A percentile compares a stretch with the other conserved stretches of the same genome.
phyloP scores from a whole-genome alignment of 1,140 invertebrate species.

The Archivesica marissinica region DNA sequence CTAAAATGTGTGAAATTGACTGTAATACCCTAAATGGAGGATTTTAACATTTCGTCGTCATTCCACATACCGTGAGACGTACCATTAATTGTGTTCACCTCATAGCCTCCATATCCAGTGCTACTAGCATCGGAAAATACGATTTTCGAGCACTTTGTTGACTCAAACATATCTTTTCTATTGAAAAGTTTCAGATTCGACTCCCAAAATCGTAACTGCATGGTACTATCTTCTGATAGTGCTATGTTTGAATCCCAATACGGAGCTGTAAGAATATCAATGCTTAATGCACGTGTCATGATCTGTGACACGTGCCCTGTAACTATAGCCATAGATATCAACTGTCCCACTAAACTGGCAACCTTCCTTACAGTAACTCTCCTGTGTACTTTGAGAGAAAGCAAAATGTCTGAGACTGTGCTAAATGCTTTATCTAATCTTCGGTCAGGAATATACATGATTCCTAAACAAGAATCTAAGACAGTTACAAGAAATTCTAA shows the following conservation, averaged over 20 bases:
- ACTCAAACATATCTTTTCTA: not conserved
- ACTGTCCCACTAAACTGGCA: constrained; percentile 58
- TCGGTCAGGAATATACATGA: constrained; percentile 49
- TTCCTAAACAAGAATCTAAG: constrained; percentile 29
- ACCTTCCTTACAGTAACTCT: constrained; percentile 33
- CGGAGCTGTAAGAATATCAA: too few relatives aligned
- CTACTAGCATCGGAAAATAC: constrained; percentile 12
- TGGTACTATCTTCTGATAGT: not conserved
- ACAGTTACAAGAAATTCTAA: constrained; percentile 52
- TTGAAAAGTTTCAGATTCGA: too few relatives aligned
- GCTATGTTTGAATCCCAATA: constrained; percentile 7
- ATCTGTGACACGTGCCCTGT: constrained; percentile 58
- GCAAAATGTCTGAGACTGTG: constrained; percentile 12
- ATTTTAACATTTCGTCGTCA: not conserved
- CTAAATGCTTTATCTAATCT: constrained; percentile 44
- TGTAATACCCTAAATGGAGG: constrained; percentile 35
- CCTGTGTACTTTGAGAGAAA: not conserved
- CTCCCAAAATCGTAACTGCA: constrained; percentile 3
- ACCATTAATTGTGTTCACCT: constrained; percentile 25
- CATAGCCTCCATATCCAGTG: constrained; percentile 21
- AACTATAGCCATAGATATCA: constrained; percentile 58
- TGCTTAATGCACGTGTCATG: constrained; percentile 56
- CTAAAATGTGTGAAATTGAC: constrained; percentile 10
- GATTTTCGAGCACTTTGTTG: not conserved
- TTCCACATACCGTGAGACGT: constrained; percentile 21